Conservation (phyloP, 1,140 invertebrate genomes). For the Philopotamus ludificatus region DNA sequence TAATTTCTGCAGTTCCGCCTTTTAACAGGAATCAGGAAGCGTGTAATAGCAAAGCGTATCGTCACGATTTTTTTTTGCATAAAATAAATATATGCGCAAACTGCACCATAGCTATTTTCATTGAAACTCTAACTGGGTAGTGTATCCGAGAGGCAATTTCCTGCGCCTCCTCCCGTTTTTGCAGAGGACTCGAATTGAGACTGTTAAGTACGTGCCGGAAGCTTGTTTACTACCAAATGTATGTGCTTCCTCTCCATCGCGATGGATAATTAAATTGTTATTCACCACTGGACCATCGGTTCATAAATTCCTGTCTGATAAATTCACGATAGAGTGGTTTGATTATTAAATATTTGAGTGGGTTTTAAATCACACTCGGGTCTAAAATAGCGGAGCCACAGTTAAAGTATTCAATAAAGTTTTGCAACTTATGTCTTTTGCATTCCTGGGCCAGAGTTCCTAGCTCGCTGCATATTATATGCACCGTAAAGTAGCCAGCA, state of each 20-base stretch:
- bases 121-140: no score
- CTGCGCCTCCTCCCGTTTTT: neutral
- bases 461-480: neutral
- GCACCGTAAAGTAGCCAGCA: neutral
- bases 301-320: neutral
- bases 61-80: no score
- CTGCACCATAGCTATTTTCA: no score
- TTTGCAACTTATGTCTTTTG: neutral
- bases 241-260: no score
- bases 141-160: neutral
- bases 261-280: no score
- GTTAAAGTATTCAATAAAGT: neutral
- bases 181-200: constrained; percentile 12
- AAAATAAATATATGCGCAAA: no score
- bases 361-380: neutral
- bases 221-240: no score
- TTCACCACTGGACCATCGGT: no score
- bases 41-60: no score
- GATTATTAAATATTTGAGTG: neutral
- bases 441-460: neutral
- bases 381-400: neutral
- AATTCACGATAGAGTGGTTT: neutral
- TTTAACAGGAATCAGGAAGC: neutral
- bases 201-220: constrained; percentile 2
- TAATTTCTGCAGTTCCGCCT: neutral